Percentiles rank a stretch among this genome's conserved stretches.
Evolutionary conservation across 1,140 invertebrate genomes (phyloP).

Genomic region (Arctopsyche grandis): DNA sequence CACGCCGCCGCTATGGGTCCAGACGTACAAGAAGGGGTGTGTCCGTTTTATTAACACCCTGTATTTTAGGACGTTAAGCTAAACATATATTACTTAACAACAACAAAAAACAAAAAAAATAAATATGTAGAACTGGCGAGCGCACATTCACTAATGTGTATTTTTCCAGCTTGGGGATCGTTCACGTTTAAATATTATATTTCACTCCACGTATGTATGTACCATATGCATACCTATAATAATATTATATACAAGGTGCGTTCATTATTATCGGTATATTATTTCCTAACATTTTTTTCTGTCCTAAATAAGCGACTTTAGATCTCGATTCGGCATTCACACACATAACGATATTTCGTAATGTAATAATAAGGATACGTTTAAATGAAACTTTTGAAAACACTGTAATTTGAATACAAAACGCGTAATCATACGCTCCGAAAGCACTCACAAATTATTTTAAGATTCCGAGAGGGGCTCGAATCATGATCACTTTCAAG

Average conservation of each 20-base stretch:
- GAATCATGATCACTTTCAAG: too few species aligned
- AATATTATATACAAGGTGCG: too few species aligned
- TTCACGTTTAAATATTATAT: background rate
- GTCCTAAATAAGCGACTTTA: too few species aligned
- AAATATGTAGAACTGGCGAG: slow-evolving; percentile 9
- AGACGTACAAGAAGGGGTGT: slow-evolving; percentile 15
- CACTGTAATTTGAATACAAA: too few species aligned
- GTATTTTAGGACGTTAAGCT: slow-evolving; percentile 43
- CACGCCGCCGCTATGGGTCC: slow-evolving; percentile 30
- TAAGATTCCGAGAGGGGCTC: too few species aligned
- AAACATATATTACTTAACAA: slow-evolving; percentile 41
- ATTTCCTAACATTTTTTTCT: background rate
- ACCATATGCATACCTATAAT: background rate
- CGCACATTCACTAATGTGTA: slow-evolving; percentile 10
- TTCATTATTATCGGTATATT: slow-evolving; percentile 1
- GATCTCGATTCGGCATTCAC: too few species aligned
- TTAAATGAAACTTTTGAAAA: too few species aligned
- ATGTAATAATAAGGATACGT: too few species aligned
- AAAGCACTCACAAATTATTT: too few species aligned
- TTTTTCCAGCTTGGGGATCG: background rate
- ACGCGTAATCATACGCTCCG: too few species aligned
- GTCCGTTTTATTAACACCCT: slow-evolving; percentile 45
- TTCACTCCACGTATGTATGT: background rate
- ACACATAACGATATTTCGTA: too few species aligned
- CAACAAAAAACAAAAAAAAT: slow-evolving; percentile 9